Percentiles rank a stretch among this genome's conserved stretches.
Evolutionary conservation across 2,888 invertebrate species (phyloP).

Genomic region (Acanthosepion pharaonis): DNA sequence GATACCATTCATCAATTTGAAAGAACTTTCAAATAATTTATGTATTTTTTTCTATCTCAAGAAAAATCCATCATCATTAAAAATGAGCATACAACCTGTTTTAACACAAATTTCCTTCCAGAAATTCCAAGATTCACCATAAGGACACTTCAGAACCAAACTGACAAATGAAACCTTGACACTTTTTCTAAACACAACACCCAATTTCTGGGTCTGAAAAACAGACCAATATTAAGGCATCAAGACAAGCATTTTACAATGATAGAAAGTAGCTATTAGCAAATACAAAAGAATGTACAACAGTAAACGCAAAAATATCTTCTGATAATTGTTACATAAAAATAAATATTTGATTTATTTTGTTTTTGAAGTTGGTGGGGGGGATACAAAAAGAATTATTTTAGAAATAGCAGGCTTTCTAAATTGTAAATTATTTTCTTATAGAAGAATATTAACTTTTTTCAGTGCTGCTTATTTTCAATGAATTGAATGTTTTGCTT

Average conservation of each 20-base stretch:
- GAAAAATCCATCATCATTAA: too few relatives aligned
- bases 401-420: too few relatives aligned
- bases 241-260: not conserved
- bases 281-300: not conserved
- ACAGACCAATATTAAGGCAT: not conserved
- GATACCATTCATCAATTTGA: too few relatives aligned
- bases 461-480: not conserved
- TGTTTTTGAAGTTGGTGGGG: too few relatives aligned
- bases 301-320: not conserved
- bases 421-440: too few relatives aligned
- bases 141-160: not conserved
- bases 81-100: too few relatives aligned
- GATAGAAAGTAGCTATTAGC: not conserved
- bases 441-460: too few relatives aligned
- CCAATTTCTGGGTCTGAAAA: not conserved
- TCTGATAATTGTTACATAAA: not conserved
- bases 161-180: not conserved
- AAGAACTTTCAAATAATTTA: too few relatives aligned
- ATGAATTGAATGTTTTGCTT: too few relatives aligned
- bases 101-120: not conserved
- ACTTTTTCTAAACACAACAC: not conserved
- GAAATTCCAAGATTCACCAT: not conserved
- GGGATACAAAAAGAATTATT: too few relatives aligned
- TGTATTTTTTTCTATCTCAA: too few relatives aligned
- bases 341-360: not conserved